A percentile compares a stretch with the other conserved stretches of the same genome.
These are phyloP conservation scores for Ectemnius continuus DNA, from an alignment of 2,888 invertebrate species.

Conservation along the genomic window DNA sequence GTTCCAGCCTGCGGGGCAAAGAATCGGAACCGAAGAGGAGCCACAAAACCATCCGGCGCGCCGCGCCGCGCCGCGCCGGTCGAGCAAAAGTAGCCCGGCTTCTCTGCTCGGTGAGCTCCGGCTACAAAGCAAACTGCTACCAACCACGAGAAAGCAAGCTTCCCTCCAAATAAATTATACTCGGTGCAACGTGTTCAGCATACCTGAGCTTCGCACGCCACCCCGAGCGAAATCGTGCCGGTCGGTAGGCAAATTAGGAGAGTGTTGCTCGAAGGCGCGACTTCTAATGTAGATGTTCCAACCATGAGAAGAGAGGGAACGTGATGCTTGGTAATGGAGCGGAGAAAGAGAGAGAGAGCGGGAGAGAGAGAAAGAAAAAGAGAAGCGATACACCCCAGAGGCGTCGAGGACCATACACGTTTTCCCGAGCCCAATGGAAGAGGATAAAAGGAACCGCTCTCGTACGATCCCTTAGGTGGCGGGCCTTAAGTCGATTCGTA, in stretches of 20 bases:
- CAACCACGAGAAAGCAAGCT: no score
- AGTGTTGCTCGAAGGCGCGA: slow-evolving; percentile 54
- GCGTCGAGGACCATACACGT: slow-evolving; percentile 48
- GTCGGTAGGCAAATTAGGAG: slow-evolving; percentile 64
- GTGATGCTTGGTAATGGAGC: slow-evolving; percentile 1
- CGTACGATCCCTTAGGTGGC: slow-evolving; percentile 33
- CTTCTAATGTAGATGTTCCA: slow-evolving; percentile 61
- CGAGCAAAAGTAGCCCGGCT: no score
- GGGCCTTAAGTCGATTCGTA: slow-evolving; percentile 54
- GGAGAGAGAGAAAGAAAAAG: neutral
- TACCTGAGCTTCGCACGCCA: slow-evolving; percentile 34
- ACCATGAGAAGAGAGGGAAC: slow-evolving; percentile 26
- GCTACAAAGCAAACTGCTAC: no score
- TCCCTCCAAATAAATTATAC: slow-evolving; percentile 51
- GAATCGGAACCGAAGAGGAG: slow-evolving; percentile 37
- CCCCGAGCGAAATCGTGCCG: slow-evolving; percentile 57
- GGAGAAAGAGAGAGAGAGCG: neutral
- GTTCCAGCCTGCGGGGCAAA: slow-evolving; percentile 38
- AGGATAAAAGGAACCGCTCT: slow-evolving; percentile 64
- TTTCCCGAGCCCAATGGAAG: slow-evolving; percentile 62
- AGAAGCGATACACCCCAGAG: slow-evolving; percentile 25
- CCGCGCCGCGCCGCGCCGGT: no score
- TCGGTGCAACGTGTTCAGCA: slow-evolving; percentile 42
- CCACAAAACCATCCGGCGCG: slow-evolving; percentile 25
- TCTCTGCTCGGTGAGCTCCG: no score